Evolutionary conservation across 2,888 invertebrate genomes (phyloP).

Genomic region (Plebejus melissa): DNA sequence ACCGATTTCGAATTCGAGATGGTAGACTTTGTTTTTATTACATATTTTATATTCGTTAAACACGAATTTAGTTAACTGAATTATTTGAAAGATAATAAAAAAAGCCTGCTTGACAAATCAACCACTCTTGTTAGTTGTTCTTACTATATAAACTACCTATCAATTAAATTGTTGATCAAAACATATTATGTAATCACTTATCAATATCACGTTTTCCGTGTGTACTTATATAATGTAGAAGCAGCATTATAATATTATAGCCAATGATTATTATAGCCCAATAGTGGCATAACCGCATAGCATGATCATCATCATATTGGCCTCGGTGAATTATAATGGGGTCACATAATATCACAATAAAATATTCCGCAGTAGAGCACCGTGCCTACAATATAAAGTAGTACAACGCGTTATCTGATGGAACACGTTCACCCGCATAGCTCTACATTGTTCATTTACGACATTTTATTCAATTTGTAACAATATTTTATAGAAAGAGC

Average conservation of each 20-base stretch:
- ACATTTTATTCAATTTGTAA: slow-evolving; percentile 18
- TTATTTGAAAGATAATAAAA: background rate
- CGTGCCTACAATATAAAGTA: slow-evolving; percentile 24
- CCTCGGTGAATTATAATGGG: slow-evolving; percentile 2
- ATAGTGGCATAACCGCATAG: too few species aligned
- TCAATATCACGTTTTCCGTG: too few species aligned
- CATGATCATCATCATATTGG: slow-evolving; percentile 7
- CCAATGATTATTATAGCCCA: too few species aligned
- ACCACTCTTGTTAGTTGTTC: background rate
- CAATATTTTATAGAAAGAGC: slow-evolving; percentile 14
- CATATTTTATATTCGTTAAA: background rate
- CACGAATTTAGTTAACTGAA: background rate
- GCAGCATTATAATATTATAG: background rate
- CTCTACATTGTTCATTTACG: slow-evolving; percentile 17
- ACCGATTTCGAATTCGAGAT: background rate
- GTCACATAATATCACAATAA: slow-evolving; percentile 24
- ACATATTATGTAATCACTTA: background rate
- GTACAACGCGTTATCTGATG: slow-evolving; percentile 2
- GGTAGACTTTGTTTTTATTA: background rate
- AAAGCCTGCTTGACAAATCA: too few species aligned
- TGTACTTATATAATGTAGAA: too few species aligned
- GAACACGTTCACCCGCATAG: slow-evolving; percentile 8
- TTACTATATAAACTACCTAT: background rate
- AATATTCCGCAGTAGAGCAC: slow-evolving; percentile 6
- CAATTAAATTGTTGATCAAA: background rate